phyloP scores from a whole-genome alignment of 1,140 invertebrate genomes.

The Leguminivora glycinivorella region DNA sequence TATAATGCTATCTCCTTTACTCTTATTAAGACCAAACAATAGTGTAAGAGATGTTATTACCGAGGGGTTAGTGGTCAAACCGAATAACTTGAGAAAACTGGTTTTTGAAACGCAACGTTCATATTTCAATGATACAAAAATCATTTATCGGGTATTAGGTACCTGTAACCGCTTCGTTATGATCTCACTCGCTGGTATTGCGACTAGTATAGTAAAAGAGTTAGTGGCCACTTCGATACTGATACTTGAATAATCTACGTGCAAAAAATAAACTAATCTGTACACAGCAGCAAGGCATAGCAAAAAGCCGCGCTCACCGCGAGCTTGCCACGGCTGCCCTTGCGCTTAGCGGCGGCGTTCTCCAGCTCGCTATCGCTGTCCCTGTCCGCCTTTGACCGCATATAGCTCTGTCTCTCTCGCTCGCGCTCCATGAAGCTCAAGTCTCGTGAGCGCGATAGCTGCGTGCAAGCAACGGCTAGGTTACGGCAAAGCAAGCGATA shows the following conservation, averaged over 20 bases:
- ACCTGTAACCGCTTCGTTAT: too few relatives aligned
- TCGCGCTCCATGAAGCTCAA: constrained; percentile 73
- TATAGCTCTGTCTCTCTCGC: constrained; percentile 73
- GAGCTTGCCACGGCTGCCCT: constrained; percentile 77
- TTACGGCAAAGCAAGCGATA: constrained; percentile 46
- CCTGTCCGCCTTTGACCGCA: constrained; percentile 72
- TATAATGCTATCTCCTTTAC: too few relatives aligned
- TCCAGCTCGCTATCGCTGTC: constrained; percentile 81
- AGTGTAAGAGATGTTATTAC: too few relatives aligned
- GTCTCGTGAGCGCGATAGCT: constrained; percentile 69
- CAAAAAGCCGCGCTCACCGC: constrained; percentile 64
- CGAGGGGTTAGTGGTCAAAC: too few relatives aligned
- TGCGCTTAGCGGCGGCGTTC: constrained; percentile 78
- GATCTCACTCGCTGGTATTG: too few relatives aligned
- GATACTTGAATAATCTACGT: neutral
- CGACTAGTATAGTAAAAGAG: neutral
- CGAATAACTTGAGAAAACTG: too few relatives aligned
- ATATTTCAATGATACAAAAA: too few relatives aligned
- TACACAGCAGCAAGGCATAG: constrained; percentile 42
- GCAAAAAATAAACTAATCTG: constrained; percentile 30
- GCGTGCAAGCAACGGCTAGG: constrained; percentile 59
- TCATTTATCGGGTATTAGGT: too few relatives aligned
- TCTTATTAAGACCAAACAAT: too few relatives aligned
- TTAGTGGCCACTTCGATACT: neutral
- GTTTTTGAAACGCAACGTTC: too few relatives aligned